Base-by-base conservation (phyloP, 2,113 vertebrate species). In the Actenoides hombroni region DNA sequence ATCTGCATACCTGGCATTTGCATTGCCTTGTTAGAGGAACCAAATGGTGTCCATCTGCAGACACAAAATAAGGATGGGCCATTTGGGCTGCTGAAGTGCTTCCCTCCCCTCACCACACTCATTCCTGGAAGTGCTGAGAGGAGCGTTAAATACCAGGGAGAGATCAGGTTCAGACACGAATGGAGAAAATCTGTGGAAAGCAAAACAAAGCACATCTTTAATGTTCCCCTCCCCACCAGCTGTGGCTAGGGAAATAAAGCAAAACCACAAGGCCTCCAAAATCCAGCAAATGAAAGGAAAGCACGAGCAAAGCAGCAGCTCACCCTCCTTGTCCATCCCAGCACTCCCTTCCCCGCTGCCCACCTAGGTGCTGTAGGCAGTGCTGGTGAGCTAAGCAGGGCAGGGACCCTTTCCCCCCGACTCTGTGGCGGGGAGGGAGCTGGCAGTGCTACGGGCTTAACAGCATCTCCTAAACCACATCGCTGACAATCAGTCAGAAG, bases 181-280 rank as follows among this genome's bases (percentile, higher is more conserved):
- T 15, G 53, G 54, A 81, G 79, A 87, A 95, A 94, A 80, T n/a
- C 59, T 60, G 89, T 71, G 68, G n/a, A 86, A 81, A 89, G 70
- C 28, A 63, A 69, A 88, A 93, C 63, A 74, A 87, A 82, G 23
- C 53, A n/a, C 25, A n/a, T 51, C 42, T 95, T 92, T 40, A 33
- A 21, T 65, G 26, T 35, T 83, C 91, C 51, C 69, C 42, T 71
- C 68, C 76, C 57, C 29, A 64, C 7, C 16, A 33, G 74, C 49
- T 60, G 19, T 33, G 65, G 33, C 63, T 76, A 16, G 68, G 71
- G 68, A 90, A 90, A 90, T 40, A 70, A 73, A 67, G n/a, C 35
- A 56, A 87, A 90, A 57, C 21, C 63, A 80, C 57, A 37, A 69
- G 33, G 59, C 20, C 48, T 69, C 21, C 18, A 16, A 85, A 93